Evolutionary conservation across 2,797 vertebrate genomes (phyloP).

Genomic region (Danio jaintianensis): DNA sequence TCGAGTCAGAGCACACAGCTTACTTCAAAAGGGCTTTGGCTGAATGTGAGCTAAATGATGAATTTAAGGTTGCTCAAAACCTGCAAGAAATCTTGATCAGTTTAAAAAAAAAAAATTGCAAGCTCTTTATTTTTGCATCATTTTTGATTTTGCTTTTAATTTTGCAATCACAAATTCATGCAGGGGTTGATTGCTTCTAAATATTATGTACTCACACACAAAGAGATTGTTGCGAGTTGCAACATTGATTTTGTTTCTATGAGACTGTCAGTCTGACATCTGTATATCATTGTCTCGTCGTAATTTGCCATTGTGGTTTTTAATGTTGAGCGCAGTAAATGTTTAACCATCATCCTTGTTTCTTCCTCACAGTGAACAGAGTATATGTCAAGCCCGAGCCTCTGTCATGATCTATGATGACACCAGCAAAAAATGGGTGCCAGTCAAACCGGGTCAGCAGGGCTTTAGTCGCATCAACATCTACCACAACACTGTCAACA

Average conservation of each 20-base stretch:
- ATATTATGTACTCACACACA: not conserved
- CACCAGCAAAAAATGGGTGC: slow-evolving; percentile 99
- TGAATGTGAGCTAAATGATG: too few species aligned
- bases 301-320: slow-evolving; percentile 1
- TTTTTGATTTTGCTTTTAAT: too few species aligned
- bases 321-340: slow-evolving; percentile 15
- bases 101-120: too few species aligned
- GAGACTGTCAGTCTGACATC: not conserved
- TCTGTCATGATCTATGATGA: slow-evolving; percentile 99
- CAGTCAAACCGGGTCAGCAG: slow-evolving; percentile 97
- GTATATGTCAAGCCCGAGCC: slow-evolving; percentile 99
- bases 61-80: too few species aligned
- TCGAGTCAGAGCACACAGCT: too few species aligned
- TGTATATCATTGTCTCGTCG: not conserved
- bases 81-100: too few species aligned
- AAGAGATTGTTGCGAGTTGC: not conserved
- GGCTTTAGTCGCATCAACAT: slow-evolving; percentile 99
- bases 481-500: slow-evolving; percentile 94
- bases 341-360: not conserved
- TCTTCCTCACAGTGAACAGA: slow-evolving; percentile 89
- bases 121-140: too few species aligned
- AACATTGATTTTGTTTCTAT: not conserved
- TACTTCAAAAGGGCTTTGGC: too few species aligned
- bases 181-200: not conserved
- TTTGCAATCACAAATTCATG: too few species aligned